Conservation (phyloP, 2,888 invertebrate genomes). For the Byasa hedistus region DNA sequence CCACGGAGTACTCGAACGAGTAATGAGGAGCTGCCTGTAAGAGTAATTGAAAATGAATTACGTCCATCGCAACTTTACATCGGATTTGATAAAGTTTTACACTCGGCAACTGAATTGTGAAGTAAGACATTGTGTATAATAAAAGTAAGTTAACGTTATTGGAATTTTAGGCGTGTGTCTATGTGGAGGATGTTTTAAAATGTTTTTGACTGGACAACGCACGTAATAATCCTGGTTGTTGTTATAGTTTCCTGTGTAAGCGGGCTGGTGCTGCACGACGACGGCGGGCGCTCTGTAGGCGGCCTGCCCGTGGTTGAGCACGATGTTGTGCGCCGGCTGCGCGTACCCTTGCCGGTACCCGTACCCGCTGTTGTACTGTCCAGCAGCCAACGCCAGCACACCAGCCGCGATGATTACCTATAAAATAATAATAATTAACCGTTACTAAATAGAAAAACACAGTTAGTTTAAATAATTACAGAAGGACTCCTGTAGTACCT, state of each 20-base stretch:
- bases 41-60: not conserved
- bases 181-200: not conserved
- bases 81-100: no score
- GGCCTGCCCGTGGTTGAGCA: conserved; percentile 37
- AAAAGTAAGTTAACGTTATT: no score
- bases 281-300: conserved; percentile 16
- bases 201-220: conserved; percentile 23
- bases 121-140: no score
- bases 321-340: not conserved
- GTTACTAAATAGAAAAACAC: conserved; percentile 29
- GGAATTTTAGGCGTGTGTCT: no score
- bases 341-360: conserved; percentile 40
- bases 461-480: not conserved
- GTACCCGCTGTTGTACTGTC: conserved; percentile 35
- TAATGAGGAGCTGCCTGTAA: conserved; percentile 48
- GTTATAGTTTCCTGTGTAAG: conserved; percentile 32
- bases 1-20: conserved; percentile 47
- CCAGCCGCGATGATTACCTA: conserved; percentile 39
- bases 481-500: conserved; percentile 7
- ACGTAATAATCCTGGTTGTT: conserved; percentile 42
- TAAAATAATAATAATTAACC: conserved; percentile 10
- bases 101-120: no score
- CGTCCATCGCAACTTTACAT: no score
- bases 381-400: conserved; percentile 38
- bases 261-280: conserved; percentile 18